Percentiles rank a stretch among this genome's conserved stretches.
These are phyloP conservation scores for Drosophila ananassae DNA, from an alignment of 1,140 invertebrate species.

Conservation along the genomic window DNA sequence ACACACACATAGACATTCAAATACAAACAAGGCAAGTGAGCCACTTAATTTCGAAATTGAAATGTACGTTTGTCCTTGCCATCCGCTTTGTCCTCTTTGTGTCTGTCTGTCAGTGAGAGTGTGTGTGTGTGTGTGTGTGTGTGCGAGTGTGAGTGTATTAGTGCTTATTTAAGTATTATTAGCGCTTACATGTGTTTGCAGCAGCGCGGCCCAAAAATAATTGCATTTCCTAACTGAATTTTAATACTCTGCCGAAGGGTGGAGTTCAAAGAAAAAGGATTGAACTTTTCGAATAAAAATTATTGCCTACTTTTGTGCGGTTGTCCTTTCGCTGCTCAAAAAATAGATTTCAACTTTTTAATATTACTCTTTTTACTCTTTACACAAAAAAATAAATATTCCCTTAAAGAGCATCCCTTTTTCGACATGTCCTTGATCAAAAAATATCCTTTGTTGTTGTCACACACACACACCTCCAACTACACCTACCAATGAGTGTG, in stretches of 20 bases:
- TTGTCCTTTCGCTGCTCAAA: too few relatives aligned
- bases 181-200: constrained; percentile 75
- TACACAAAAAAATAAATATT: too few relatives aligned
- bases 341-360: too few relatives aligned
- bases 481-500: not conserved
- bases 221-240: constrained; percentile 73
- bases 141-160: constrained; percentile 25
- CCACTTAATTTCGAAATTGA: constrained; percentile 81
- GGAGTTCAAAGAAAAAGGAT: not conserved
- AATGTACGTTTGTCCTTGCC: constrained; percentile 57
- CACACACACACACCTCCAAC: not conserved
- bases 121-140: constrained; percentile 23
- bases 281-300: too few relatives aligned
- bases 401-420: not conserved
- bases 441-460: constrained; percentile 6
- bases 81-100: constrained; percentile 24
- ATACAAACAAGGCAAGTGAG: constrained; percentile 67
- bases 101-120: constrained; percentile 7
- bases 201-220: constrained; percentile 55
- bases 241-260: not conserved
- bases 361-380: too few relatives aligned
- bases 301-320: not conserved
- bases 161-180: constrained; percentile 78
- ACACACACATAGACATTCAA: constrained; percentile 41
- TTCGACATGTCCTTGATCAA: not conserved